These are phyloP conservation scores for Bombus balteatus DNA, from an alignment of 1,140 invertebrate species.

Conservation along the genomic window DNA sequence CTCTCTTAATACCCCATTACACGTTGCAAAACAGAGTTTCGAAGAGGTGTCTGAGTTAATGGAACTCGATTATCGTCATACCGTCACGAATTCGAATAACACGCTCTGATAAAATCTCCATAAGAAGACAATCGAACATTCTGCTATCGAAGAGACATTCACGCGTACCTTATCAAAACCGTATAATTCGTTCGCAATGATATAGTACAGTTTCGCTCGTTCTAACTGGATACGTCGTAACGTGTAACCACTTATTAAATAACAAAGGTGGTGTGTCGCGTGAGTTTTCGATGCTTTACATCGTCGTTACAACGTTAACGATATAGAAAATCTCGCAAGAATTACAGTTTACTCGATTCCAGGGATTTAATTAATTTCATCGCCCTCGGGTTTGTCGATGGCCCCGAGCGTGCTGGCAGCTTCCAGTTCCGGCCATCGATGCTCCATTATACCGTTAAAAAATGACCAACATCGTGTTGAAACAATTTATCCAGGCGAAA, in stretches of 20 bases:
- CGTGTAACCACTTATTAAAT: not conserved
- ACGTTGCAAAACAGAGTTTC: not conserved
- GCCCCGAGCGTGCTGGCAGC: too few relatives aligned
- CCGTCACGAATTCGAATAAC: not conserved
- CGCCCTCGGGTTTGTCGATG: too few relatives aligned
- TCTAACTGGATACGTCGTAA: not conserved
- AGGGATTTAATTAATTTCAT: too few relatives aligned
- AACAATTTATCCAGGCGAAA: constrained; percentile 20
- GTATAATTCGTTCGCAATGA: not conserved
- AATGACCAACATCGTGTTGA: not conserved
- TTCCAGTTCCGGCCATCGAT: too few relatives aligned
- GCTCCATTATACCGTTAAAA: not conserved
- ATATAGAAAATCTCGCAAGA: too few relatives aligned
- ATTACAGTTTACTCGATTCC: too few relatives aligned
- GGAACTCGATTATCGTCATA: not conserved
- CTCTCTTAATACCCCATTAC: constrained; percentile 1
- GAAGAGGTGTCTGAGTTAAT: not conserved
- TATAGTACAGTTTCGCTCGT: not conserved
- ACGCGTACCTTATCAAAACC: not conserved
- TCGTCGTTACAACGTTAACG: too few relatives aligned
- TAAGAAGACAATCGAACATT: not conserved
- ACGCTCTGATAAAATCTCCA: not conserved
- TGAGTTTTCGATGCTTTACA: too few relatives aligned
- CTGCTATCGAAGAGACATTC: not conserved
- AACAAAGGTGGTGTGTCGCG: not conserved